Conservation (phyloP, 2,113 vertebrate species). For the Pantherophis guttatus region DNA sequence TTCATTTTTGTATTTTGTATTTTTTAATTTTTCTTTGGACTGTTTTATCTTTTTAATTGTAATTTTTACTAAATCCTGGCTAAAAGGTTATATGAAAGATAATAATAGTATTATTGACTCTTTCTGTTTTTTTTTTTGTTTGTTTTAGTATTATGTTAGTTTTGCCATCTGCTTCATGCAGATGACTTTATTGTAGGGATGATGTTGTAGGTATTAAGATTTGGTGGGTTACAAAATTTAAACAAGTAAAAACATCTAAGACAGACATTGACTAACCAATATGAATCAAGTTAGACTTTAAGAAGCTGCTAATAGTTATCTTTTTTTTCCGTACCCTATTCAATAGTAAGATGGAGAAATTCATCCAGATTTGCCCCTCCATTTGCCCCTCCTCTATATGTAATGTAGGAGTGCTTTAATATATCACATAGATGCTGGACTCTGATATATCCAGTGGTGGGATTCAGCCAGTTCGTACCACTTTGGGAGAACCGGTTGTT, state of each 20-base stretch:
- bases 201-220: not conserved
- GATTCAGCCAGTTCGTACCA: too few relatives aligned
- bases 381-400: not conserved
- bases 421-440: not conserved
- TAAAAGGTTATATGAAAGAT: conserved; percentile 1
- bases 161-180: not conserved
- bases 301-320: not conserved
- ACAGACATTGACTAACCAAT: not conserved
- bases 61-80: not conserved
- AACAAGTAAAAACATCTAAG: not conserved
- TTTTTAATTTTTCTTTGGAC: not conserved
- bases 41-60: not conserved
- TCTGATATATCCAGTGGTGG: not conserved
- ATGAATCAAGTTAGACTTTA: not conserved
- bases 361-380: not conserved
- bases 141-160: not conserved
- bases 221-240: not conserved
- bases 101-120: not conserved
- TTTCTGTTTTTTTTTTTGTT: not conserved
- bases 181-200: not conserved
- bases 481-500: too few relatives aligned
- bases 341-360: not conserved
- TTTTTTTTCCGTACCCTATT: not conserved
- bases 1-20: not conserved
- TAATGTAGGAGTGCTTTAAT: not conserved